phyloP scores from a whole-genome alignment of 2,113 vertebrate genomes.

The Melanerpes formicivorus region DNA sequence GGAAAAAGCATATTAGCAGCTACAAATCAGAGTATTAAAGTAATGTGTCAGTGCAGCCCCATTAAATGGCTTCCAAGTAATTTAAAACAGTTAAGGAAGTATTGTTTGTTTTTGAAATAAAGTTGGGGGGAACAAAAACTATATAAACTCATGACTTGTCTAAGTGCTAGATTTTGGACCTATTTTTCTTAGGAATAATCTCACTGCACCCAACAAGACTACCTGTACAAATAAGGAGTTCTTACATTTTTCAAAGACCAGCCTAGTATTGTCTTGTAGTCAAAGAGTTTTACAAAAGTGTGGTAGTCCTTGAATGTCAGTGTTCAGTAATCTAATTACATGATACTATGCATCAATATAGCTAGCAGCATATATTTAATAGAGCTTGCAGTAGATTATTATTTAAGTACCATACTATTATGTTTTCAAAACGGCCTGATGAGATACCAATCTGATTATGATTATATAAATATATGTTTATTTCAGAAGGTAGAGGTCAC shows the following conservation, averaged over 20 bases:
- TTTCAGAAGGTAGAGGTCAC: background rate
- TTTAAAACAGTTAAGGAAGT: background rate
- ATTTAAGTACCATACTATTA: background rate
- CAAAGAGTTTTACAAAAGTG: background rate
- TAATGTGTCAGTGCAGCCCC: background rate
- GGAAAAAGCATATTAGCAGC: background rate
- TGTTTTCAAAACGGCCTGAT: background rate
- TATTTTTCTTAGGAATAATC: background rate
- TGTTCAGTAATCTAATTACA: background rate
- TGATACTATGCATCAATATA: background rate
- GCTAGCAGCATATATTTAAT: background rate
- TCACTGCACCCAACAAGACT: background rate
- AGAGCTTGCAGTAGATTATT: background rate
- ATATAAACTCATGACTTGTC: background rate
- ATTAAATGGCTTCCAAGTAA: conserved; percentile 1
- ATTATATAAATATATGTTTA: background rate
- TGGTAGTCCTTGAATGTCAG: background rate
- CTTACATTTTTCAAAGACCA: background rate
- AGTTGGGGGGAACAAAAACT: background rate
- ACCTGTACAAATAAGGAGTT: too few relatives aligned
- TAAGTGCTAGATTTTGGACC: background rate
- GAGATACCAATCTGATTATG: background rate
- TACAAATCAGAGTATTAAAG: conserved; percentile 4
- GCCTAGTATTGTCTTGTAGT: background rate
- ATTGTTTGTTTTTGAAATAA: background rate